Evolutionary conservation across 2,797 vertebrate genomes (phyloP).

Genomic region (Paratrypauchen microcephalus): DNA sequence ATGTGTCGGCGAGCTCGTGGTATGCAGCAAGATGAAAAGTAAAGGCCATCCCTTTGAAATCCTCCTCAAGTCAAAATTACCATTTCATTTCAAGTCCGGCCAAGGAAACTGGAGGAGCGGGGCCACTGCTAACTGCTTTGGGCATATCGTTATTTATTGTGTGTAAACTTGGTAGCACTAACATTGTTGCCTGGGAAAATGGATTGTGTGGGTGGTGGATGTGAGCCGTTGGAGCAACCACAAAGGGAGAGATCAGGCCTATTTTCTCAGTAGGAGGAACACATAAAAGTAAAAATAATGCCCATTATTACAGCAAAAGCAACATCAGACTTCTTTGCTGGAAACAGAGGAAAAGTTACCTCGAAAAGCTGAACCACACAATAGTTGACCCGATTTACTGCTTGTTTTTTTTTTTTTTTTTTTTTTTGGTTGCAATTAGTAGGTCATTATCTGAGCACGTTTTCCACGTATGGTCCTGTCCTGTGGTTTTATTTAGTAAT

Average conservation of each 20-base stretch:
- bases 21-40: slow-evolving; percentile 79
- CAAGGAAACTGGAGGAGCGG: slow-evolving; percentile 74
- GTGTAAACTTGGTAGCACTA: slow-evolving; percentile 80
- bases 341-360: slow-evolving; percentile 61
- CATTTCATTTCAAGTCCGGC: slow-evolving; percentile 84
- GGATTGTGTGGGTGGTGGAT: slow-evolving; percentile 83
- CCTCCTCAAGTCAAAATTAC: slow-evolving; percentile 85
- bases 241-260: slow-evolving; percentile 80
- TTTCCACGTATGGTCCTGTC: slow-evolving; percentile 45
- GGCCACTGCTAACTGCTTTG: slow-evolving; percentile 78
- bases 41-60: slow-evolving; percentile 82
- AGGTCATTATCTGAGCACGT: slow-evolving; percentile 52
- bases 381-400: slow-evolving; percentile 57
- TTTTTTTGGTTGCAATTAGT: slow-evolving; percentile 60
- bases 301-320: slow-evolving; percentile 79
- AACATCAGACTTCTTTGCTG: slow-evolving; percentile 74
- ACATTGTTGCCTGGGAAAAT: slow-evolving; percentile 82
- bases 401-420: slow-evolving; percentile 14
- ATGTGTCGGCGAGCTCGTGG: slow-evolving; percentile 77
- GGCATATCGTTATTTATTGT: slow-evolving; percentile 84
- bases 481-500: slow-evolving; percentile 59
- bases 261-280: slow-evolving; percentile 82
- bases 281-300: slow-evolving; percentile 80
- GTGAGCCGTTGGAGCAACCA: slow-evolving; percentile 82
- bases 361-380: slow-evolving; percentile 44